phyloP scores from a whole-genome alignment of 2,888 invertebrate genomes.

The Caenorhabditis sp. region DNA sequence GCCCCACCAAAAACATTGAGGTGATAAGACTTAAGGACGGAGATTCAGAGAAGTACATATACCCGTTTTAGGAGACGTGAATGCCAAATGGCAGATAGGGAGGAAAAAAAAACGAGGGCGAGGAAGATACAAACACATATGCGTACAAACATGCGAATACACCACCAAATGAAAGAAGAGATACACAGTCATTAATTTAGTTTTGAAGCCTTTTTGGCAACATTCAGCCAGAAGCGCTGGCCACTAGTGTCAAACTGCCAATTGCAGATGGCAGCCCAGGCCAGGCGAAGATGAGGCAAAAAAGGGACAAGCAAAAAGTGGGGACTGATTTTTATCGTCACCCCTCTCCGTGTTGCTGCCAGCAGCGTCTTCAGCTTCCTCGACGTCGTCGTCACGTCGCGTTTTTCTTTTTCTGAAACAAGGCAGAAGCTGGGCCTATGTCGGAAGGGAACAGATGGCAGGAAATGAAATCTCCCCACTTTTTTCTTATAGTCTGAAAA shows the following conservation, averaged over 20 bases:
- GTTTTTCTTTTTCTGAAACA: conserved; percentile 48
- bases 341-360: conserved; percentile 12
- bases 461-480: conserved; percentile 8
- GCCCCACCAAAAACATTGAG: conserved; percentile 32
- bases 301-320: conserved; percentile 11
- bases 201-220: conserved; percentile 61
- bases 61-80: conserved; percentile 64
- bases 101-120: background rate
- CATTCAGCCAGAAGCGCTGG: conserved; percentile 35
- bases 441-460: conserved; percentile 29
- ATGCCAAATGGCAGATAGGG: conserved; percentile 52
- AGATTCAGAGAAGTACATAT: conserved; percentile 53
- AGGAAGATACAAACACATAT: conserved; percentile 57
- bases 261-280: conserved; percentile 38
- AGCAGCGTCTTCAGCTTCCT: conserved; percentile 39
- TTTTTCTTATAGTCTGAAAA: conserved; percentile 2
- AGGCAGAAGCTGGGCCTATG: conserved; percentile 16
- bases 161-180: conserved; percentile 50
- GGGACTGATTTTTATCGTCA: conserved; percentile 63
- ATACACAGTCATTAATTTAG: conserved; percentile 61
- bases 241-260: conserved; percentile 63
- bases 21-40: conserved; percentile 44
- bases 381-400: conserved; percentile 31
- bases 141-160: conserved; percentile 58
- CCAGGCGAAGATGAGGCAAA: conserved; percentile 24